Evolutionary conservation across 1,140 invertebrate genomes (phyloP).

Genomic region (Tachypleus tridentatus): DNA sequence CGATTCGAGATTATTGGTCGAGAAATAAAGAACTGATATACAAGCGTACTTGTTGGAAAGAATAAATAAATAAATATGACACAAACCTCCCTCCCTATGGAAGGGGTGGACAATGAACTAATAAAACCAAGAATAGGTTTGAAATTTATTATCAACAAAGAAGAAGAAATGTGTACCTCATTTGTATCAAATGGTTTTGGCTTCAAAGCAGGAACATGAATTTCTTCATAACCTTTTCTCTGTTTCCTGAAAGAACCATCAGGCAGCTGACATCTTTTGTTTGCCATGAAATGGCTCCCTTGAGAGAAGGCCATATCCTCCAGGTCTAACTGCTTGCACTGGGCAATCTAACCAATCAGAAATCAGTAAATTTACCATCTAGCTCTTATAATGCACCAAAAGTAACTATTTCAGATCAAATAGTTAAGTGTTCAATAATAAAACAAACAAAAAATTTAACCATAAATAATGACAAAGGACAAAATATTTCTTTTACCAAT

Average conservation of each 20-base stretch:
- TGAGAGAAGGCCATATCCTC: conserved; percentile 89
- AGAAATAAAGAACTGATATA: not conserved
- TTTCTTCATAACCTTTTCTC: conserved; percentile 93
- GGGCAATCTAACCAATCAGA: not conserved
- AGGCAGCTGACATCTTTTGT: conserved; percentile 91
- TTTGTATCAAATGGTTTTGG: conserved; percentile 81
- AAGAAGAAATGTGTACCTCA: conserved; percentile 42
- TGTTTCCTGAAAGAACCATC: conserved; percentile 95
- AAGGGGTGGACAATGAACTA: too few species aligned
- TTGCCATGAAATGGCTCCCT: conserved; percentile 98
- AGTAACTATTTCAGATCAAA: too few species aligned
- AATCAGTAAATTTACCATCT: too few species aligned
- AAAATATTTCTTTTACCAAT: too few species aligned
- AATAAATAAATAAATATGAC: conserved; percentile 9
- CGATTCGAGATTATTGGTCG: too few species aligned
- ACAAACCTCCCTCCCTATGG: too few species aligned
- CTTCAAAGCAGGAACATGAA: conserved; percentile 96
- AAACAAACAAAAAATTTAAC: too few species aligned
- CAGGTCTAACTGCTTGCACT: conserved; percentile 63
- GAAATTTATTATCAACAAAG: too few species aligned
- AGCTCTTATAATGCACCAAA: too few species aligned
- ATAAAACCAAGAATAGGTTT: not conserved
- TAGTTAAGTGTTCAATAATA: too few species aligned
- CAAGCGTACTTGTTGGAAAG: not conserved
- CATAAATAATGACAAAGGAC: too few species aligned